Evolutionary conservation across 2,113 vertebrate genomes (phyloP).

Genomic region (Hypanus sabinus): DNA sequence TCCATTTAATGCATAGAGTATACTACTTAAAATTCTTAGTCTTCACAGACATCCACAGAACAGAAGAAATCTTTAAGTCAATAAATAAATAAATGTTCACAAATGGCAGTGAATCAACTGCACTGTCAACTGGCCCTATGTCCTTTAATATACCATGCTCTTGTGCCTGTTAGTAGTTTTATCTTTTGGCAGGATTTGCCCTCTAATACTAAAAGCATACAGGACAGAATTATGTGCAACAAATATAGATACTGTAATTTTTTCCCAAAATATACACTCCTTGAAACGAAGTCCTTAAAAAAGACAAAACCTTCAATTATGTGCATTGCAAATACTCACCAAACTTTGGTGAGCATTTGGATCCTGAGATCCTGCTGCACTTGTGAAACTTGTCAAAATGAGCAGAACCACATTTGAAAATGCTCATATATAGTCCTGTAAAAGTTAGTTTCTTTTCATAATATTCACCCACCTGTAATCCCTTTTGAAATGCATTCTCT

Average conservation of each 20-base stretch:
- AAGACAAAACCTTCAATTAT: background rate
- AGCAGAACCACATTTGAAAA: background rate
- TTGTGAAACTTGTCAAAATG: background rate
- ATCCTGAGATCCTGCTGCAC: background rate
- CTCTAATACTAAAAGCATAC: background rate
- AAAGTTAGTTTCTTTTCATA: background rate
- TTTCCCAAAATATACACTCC: background rate
- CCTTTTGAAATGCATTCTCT: constrained; percentile 82
- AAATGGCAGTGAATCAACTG: background rate
- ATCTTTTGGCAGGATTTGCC: background rate
- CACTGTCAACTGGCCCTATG: background rate
- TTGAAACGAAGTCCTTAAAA: background rate
- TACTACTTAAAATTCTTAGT: too few species aligned
- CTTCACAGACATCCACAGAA: too few species aligned
- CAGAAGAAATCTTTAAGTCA: too few species aligned
- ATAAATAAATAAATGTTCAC: background rate
- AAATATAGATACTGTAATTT: background rate
- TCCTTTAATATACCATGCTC: background rate
- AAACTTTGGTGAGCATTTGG: background rate
- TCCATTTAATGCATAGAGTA: too few species aligned
- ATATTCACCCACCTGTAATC: constrained; percentile 78
- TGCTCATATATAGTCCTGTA: background rate
- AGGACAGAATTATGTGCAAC: background rate
- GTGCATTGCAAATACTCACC: background rate
- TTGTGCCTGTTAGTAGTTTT: background rate